Percentiles rank a stretch among this genome's conserved stretches.
Evolutionary conservation across 2,888 invertebrate genomes (phyloP).

Genomic region (Apomyelois bistriatella): DNA sequence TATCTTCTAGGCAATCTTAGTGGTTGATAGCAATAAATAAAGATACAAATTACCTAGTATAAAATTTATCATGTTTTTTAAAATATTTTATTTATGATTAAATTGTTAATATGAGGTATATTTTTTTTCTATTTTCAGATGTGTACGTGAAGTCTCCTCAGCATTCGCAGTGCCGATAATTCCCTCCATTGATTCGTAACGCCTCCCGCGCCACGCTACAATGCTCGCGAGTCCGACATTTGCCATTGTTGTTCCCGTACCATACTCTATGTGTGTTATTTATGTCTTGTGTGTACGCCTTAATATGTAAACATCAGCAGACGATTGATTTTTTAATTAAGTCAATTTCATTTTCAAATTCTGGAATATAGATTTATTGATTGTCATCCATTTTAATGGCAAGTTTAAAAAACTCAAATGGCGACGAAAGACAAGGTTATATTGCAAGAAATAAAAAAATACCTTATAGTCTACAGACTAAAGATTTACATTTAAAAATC

Average conservation of each 20-base stretch:
- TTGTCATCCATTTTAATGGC: not conserved
- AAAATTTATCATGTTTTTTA: too few species aligned
- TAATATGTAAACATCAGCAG: slow-evolving; percentile 5
- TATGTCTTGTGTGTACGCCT: slow-evolving; percentile 43
- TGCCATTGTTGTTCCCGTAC: slow-evolving; percentile 74
- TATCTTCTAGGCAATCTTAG: too few species aligned
- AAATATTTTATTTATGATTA: too few species aligned
- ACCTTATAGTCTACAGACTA: too few species aligned
- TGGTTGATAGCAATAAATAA: too few species aligned
- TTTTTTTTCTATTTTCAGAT: slow-evolving; percentile 19
- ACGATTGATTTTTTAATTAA: slow-evolving; percentile 1
- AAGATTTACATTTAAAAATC: too few species aligned
- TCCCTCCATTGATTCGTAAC: slow-evolving; percentile 81
- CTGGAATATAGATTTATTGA: too few species aligned
- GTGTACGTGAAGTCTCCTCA: slow-evolving; percentile 36
- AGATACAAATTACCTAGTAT: too few species aligned
- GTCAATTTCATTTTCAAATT: not conserved
- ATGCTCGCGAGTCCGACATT: slow-evolving; percentile 76
- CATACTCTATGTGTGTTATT: slow-evolving; percentile 64
- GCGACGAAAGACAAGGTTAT: too few species aligned
- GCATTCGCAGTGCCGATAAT: slow-evolving; percentile 64
- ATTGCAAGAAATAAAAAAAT: too few species aligned
- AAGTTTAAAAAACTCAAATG: not conserved
- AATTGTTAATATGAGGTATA: too few species aligned
- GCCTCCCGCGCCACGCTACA: slow-evolving; percentile 79